Percentiles rank a stretch among this genome's conserved stretches.
phyloP scores from a whole-genome alignment of 2,888 invertebrate genomes.

The Cremastinae sp. region DNA sequence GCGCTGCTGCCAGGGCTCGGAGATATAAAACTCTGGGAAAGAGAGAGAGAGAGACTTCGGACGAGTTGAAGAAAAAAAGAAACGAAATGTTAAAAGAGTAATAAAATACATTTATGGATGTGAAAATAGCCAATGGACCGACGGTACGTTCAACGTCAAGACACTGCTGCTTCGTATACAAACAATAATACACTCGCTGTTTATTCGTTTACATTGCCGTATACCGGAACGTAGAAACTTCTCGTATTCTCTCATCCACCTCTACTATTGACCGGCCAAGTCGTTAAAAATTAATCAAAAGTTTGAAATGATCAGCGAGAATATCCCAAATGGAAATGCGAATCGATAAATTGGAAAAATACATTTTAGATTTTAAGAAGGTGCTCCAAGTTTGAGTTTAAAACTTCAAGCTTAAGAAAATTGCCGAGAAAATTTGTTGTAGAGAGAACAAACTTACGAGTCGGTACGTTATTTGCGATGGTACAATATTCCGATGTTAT shows the following conservation, averaged over 20 bases:
- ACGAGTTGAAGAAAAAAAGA: neutral
- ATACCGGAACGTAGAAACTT: neutral
- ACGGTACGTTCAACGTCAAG: neutral
- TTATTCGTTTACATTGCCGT: neutral
- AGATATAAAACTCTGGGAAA: neutral
- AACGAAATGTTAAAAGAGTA: slow-evolving; percentile 38
- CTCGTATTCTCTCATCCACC: too few relatives aligned
- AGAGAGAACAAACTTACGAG: too few relatives aligned
- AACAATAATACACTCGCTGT: slow-evolving; percentile 1
- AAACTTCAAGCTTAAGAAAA: too few relatives aligned
- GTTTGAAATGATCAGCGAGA: too few relatives aligned
- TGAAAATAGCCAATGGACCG: slow-evolving; percentile 5
- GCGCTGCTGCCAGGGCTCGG: neutral
- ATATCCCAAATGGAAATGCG: too few relatives aligned
- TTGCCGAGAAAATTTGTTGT: too few relatives aligned
- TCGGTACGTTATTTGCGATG: too few relatives aligned
- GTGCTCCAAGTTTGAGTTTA: too few relatives aligned
- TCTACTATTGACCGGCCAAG: neutral
- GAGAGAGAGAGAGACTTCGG: neutral
- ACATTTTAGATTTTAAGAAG: too few relatives aligned
- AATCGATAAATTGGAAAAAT: too few relatives aligned
- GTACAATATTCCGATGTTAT: too few relatives aligned
- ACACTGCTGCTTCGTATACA: neutral
- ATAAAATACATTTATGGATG: slow-evolving; percentile 21
- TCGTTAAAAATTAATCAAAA: too few relatives aligned